Evolutionary conservation across 64 coral and sea anemone species (phyloP), one percentile per base, ranked within the genome.

Genomic region (Dendrophyllia cribrosa): DNA sequence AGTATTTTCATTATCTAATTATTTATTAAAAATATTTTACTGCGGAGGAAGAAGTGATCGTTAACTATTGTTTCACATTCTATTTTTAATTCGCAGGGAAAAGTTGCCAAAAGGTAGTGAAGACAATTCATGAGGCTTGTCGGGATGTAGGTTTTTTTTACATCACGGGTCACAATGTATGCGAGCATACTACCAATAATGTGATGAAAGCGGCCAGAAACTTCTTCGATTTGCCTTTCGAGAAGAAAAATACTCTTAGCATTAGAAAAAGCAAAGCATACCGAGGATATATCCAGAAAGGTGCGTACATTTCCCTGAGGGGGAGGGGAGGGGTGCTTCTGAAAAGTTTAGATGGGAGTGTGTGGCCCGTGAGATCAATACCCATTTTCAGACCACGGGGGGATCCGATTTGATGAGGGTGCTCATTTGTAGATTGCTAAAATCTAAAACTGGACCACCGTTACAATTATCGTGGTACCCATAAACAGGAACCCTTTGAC

Each of bases 201-300:
- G 20, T 82, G 5, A 55, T 82, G 43, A 76, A 78, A 11, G 9
- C 52, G 2, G 65, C 17, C 8, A 69, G 65, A 49, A 20, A 9
- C 14, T 81, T 81, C 19, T 90, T 90, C 70, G 64, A 70, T 4
- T 58, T 90, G 76, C 74, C 88, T 11, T 51, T 59, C 3, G 76
- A 90, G 26, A 58, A 67, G 7, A 90, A 90, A 77, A 82, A 70
- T 58, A 23, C 43, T 22, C 62, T 90, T 8, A 72, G 50, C 26
- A 79, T 90, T 26, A 90, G 61, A 34, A 82, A 90, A 0, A 90
- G 88, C 51, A 79, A 76, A 14, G 87, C 69, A 0, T 89, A 76
- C 72, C 52, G 87, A 47, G 87, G 87, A 19, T 89, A 76, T 52
- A 74, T 89, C 16, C 34, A 74, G 25, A 75, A 62, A 77, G 87